These are phyloP conservation scores for Cyclina sinensis DNA, from an alignment of 1,140 invertebrate genomes.

Conservation along the genomic window DNA sequence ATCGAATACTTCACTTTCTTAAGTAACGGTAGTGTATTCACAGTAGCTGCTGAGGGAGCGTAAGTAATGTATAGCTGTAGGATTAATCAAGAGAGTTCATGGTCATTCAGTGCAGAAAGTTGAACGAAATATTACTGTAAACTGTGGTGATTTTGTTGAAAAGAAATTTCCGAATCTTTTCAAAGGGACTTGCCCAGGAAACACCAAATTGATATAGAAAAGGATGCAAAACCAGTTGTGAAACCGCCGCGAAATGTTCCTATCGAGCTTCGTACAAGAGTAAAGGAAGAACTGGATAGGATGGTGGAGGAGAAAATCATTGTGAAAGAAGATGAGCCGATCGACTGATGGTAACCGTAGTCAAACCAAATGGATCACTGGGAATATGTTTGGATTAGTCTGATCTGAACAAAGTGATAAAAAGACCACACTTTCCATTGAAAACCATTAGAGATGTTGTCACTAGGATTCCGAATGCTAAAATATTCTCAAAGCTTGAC, in stretches of 20 bases:
- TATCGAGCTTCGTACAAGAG: background rate
- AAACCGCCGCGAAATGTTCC: conserved; percentile 2
- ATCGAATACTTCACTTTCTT: too few species aligned
- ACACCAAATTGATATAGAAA: background rate
- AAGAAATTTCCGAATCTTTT: too few species aligned
- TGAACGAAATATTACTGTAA: too few species aligned
- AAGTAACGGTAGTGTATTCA: too few species aligned
- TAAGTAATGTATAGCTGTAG: too few species aligned
- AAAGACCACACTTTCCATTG: conserved; percentile 66
- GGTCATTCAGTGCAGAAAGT: too few species aligned
- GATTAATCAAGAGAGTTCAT: too few species aligned
- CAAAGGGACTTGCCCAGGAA: background rate
- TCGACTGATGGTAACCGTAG: conserved; percentile 30
- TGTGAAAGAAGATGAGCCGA: background rate
- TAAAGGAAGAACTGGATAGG: conserved; percentile 15
- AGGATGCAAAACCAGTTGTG: background rate
- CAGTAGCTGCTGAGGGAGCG: too few species aligned
- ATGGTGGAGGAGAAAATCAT: conserved; percentile 3
- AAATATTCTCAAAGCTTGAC: conserved; percentile 87
- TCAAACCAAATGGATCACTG: conserved; percentile 3
- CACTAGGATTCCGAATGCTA: conserved; percentile 82
- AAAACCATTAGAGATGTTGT: conserved; percentile 66
- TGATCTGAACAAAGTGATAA: conserved; percentile 73
- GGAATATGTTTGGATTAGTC: conserved; percentile 28
- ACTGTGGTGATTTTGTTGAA: too few species aligned